Evolutionary conservation across 2,113 vertebrate genomes (phyloP), one percentile per base, ranked within the genome.

Genomic region (Bambusicola thoracicus): DNA sequence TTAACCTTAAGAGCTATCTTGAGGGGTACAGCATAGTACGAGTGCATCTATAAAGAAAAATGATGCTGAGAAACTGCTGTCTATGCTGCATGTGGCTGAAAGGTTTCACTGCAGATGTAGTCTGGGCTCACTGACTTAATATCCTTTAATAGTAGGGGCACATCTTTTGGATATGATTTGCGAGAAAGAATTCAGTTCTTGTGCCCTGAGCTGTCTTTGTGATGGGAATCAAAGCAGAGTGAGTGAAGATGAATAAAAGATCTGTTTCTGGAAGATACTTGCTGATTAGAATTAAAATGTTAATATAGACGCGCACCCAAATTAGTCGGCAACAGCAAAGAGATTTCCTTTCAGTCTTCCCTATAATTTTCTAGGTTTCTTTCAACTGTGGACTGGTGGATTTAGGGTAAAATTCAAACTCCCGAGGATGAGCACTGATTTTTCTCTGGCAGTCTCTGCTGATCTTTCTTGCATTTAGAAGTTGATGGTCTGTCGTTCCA

Each of bases 331-430:
- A 93, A 61, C 1, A 4, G 13, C 49, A 40, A 74, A 81, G 62
- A 87, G 72, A 65, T 29, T 79, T 86, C 49, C 21, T 91, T 85
- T 82, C 58, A 49, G 65, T 75, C 46, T 7, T 49, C 70, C 82
- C 51, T 76, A 3, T 69, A 46, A 83, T 79, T 72, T 88, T 69
- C 48, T 51, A 17, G 18, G 40, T 63, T 87, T 59, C 19, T 92
- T 88, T 65, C 66, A 83, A n/a, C 24, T 36, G 32, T 40, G 43
- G 27, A 24, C 61, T 73, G 58, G 24, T 81, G 73, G 61, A 73
- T 96, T 96, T 96, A 56, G 78, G 95, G 74, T 55, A 69, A 80
- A 87, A 90, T 17, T 30, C 56, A 78, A 72, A 61, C 75, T 89
- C 30, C 13, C 32, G 67, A 81, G 40, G 55, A 85, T 80, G 38